Base-by-base conservation (phyloP, 2,113 vertebrate species). In the Abramis brama region DNA sequence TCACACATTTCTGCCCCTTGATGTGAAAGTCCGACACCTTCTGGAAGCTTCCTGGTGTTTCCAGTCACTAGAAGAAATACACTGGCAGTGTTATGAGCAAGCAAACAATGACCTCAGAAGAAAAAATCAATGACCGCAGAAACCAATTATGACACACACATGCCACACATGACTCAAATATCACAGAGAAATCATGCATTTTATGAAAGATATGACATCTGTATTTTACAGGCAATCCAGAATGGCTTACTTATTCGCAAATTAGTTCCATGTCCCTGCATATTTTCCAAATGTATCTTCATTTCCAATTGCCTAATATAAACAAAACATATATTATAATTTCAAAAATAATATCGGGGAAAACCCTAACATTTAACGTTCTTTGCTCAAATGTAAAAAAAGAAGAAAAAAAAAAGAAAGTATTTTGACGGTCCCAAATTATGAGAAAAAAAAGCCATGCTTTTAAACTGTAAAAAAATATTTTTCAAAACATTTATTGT, bases 21-120 rank as follows among this genome's bases (percentile, higher is more conserved):
- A 27, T 50, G 79, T 82, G 80, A 82, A 82, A 70, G 45, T 52
- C 47, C 33, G 50, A 73, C 66, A 71, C 47, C 45, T 82, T 68
- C 21, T 79, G 57, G 77, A 60, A 62, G 55, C 52, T 62, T 79
- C 33, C 36, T 70, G 19, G 71, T 55, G 79, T 68, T 82, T 82
- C 5, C 79, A 47, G 21, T 25, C 36, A 12, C 60, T 68, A 62
- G 43, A 82, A 62, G 43, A 82, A 82, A 68, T 62, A 64, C 13
- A 30, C 27, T 36, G 80, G 47, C 45, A 21, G 60, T 52, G 77
- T 79, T 25, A 82, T 36, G 80, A 70, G 45, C 25, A 36, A 33
- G 45, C 17, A 50, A 36, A 52, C 60, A 70, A 68, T 39, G 19
- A 36, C 21, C 30, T 70, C 66, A 17, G 21, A 73, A 30, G 47